A percentile compares a stretch with the other conserved stretches of the same genome.
These are phyloP conservation scores for Callocephalon fimbriatum DNA, from an alignment of 2,113 vertebrate genomes.

Conservation along the genomic window DNA sequence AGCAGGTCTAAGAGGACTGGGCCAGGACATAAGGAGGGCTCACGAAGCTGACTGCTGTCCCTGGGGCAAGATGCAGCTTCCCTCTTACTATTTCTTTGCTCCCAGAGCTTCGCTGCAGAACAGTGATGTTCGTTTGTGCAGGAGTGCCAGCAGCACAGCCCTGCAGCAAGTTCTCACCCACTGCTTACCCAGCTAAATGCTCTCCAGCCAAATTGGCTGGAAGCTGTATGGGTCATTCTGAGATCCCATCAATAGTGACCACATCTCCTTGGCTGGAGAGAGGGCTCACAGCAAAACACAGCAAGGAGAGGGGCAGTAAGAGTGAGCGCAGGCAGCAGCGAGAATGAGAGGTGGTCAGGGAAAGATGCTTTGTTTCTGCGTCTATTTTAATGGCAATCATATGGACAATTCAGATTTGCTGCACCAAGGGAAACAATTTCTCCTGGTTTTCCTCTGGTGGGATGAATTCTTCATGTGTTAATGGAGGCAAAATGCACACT, in stretches of 20 bases:
- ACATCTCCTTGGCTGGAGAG: background rate
- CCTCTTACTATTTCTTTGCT: background rate
- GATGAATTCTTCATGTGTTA: background rate
- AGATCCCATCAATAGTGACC: background rate
- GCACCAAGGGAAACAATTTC: background rate
- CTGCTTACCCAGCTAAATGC: background rate
- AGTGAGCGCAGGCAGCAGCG: background rate
- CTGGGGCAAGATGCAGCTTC: background rate
- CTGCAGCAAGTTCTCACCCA: background rate
- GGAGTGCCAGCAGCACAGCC: background rate
- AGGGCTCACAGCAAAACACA: accelerated
- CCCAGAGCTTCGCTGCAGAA: background rate
- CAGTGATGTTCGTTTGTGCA: background rate
- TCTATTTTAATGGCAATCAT: background rate
- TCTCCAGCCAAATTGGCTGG: background rate
- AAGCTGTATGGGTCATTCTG: background rate
- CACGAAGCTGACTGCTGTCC: background rate
- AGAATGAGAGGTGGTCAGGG: background rate
- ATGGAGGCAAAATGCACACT: background rate
- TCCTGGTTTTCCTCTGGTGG: background rate
- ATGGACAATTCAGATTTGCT: background rate
- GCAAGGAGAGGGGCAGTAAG: background rate
- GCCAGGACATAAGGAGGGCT: background rate
- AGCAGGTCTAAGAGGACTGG: accelerated
- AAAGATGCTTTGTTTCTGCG: background rate